A percentile compares a stretch with the other conserved stretches of the same genome.
These are phyloP conservation scores for Macaria notata DNA, from an alignment of 2,888 invertebrate genomes.

Conservation along the genomic window DNA sequence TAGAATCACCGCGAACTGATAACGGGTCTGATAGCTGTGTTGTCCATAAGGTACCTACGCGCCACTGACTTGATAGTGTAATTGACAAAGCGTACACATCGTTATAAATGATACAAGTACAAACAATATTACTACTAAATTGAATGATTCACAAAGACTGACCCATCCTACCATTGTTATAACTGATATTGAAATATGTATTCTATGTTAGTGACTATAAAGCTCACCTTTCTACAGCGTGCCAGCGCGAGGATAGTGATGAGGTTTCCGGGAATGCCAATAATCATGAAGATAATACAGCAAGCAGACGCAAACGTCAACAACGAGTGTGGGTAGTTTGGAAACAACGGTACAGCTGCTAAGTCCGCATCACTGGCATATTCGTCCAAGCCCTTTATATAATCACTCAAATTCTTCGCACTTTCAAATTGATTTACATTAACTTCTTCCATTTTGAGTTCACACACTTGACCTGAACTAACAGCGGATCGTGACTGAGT, in stretches of 20 bases:
- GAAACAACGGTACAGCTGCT: conserved; percentile 79
- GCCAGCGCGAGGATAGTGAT: conserved; percentile 89
- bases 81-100: neutral
- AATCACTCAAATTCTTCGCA: neutral
- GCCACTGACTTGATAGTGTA: conserved; percentile 3
- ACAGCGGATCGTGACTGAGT: conserved; percentile 50
- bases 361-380: conserved; percentile 53
- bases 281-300: conserved; percentile 87
- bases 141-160: neutral
- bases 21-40: conserved; percentile 3
- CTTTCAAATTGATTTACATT: conserved; percentile 1
- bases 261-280: conserved; percentile 91
- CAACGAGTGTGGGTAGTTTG: conserved; percentile 85
- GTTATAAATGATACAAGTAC: neutral
- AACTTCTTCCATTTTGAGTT: conserved; percentile 44
- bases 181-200: too few relatives aligned
- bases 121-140: neutral
- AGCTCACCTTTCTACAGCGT: conserved; percentile 87
- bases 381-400: conserved; percentile 43
- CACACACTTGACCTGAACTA: conserved; percentile 17
- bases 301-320: conserved; percentile 86
- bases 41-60: neutral
- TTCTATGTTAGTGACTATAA: too few relatives aligned
- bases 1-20: conserved; percentile 12
- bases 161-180: too few relatives aligned